A percentile compares a stretch with the other conserved stretches of the same genome.
Evolutionary conservation across 1,140 invertebrate species (phyloP).

Genomic region (Cataglyphis hispanica): DNA sequence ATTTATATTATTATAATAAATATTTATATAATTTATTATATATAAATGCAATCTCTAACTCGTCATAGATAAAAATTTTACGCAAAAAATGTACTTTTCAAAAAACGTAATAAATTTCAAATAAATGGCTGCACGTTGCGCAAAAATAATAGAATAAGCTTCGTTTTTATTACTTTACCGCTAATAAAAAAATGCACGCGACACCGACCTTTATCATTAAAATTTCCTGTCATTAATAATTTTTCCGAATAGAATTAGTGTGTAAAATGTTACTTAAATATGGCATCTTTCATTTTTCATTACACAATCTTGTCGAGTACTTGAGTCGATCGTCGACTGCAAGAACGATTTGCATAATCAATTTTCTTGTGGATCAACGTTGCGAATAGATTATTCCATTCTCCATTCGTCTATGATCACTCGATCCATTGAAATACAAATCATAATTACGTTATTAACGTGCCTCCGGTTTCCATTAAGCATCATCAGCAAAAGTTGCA

Average conservation of each 20-base stretch:
- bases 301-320: conserved; percentile 39
- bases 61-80: background rate
- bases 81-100: background rate
- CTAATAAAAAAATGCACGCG: background rate
- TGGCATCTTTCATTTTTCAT: background rate
- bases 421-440: background rate
- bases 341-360: conserved; percentile 52
- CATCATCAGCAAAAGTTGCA: background rate
- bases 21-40: background rate
- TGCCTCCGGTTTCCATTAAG: background rate
- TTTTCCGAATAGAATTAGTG: background rate
- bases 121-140: background rate
- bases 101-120: background rate
- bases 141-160: background rate
- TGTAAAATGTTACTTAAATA: conserved; percentile 15
- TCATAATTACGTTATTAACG: conserved; percentile 40
- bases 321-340: conserved; percentile 1
- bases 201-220: background rate
- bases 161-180: background rate
- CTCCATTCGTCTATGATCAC: background rate
- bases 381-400: conserved; percentile 43
- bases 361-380: background rate
- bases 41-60: background rate
- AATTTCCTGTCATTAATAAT: background rate
- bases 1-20: too few species aligned